A percentile compares a stretch with the other conserved stretches of the same genome.
Evolutionary conservation across 2,113 vertebrate genomes (phyloP).

Genomic region (Siphamia tubifer): DNA sequence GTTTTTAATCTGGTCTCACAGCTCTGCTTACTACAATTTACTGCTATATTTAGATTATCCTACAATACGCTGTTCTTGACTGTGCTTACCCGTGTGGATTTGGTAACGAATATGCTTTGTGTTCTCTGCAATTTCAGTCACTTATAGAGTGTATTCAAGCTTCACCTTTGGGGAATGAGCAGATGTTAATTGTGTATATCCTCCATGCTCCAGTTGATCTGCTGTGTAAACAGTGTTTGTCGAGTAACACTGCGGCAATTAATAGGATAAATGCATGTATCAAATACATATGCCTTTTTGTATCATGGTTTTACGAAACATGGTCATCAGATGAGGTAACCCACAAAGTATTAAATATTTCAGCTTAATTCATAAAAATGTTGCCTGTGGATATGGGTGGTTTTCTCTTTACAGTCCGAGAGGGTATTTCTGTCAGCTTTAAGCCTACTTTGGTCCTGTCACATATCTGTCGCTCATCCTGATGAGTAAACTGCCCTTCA

Average conservation of each 20-base stretch:
- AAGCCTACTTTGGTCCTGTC: background rate
- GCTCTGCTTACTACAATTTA: background rate
- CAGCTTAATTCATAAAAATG: background rate
- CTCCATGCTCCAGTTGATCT: background rate
- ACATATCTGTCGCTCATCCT: background rate
- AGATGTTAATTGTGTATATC: slow-evolving; percentile 17
- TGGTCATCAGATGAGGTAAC: background rate
- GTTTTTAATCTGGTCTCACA: slow-evolving; percentile 16
- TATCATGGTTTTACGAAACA: background rate
- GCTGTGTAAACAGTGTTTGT: background rate
- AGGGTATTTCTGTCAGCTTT: background rate
- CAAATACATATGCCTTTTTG: background rate
- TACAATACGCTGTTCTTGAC: background rate
- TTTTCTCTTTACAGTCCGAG: background rate
- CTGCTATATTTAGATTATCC: background rate
- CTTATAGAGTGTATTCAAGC: slow-evolving; percentile 14
- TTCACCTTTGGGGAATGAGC: slow-evolving; percentile 32
- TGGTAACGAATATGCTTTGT: background rate
- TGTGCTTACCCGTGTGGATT: slow-evolving; percentile 17
- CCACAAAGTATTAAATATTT: background rate
- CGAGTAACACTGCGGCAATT: background rate
- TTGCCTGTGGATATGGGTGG: background rate
- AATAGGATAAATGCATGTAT: background rate
- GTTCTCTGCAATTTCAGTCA: background rate
- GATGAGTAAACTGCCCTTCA: slow-evolving; percentile 1